phyloP scores from a whole-genome alignment of 2,113 vertebrate genomes.

The Cephalophus harveyi region DNA sequence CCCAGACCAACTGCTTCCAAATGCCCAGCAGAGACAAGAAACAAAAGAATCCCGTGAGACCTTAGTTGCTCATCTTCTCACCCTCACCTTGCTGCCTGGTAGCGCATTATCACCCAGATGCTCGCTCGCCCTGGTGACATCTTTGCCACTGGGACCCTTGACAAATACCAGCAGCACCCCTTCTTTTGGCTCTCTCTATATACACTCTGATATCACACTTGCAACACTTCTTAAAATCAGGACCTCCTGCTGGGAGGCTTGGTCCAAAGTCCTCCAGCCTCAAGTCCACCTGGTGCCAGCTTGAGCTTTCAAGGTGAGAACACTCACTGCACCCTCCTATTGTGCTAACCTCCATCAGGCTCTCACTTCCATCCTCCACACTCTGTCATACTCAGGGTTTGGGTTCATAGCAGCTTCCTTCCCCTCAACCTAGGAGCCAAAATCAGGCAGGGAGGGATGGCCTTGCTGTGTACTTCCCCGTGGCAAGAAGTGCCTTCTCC shows the following conservation, averaged over 20 bases:
- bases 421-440: not conserved
- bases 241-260: not conserved
- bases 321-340: not conserved
- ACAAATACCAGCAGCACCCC: no score
- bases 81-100: not conserved
- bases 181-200: not conserved
- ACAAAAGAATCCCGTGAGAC: not conserved
- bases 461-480: not conserved
- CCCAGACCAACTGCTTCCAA: not conserved
- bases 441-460: not conserved
- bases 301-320: not conserved
- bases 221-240: not conserved
- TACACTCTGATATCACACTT: not conserved
- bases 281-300: not conserved
- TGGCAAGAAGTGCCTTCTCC: not conserved
- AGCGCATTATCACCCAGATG: not conserved
- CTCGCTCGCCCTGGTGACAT: accelerated
- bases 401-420: not conserved
- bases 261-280: not conserved
- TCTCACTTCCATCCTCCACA: not conserved
- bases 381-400: not conserved
- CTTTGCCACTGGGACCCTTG: not conserved
- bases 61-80: not conserved
- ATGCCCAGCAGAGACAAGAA: not conserved
- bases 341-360: not conserved